These are phyloP conservation scores for Conus canariensis DNA, from an alignment of 2,888 invertebrate species.

Conservation along the genomic window DNA sequence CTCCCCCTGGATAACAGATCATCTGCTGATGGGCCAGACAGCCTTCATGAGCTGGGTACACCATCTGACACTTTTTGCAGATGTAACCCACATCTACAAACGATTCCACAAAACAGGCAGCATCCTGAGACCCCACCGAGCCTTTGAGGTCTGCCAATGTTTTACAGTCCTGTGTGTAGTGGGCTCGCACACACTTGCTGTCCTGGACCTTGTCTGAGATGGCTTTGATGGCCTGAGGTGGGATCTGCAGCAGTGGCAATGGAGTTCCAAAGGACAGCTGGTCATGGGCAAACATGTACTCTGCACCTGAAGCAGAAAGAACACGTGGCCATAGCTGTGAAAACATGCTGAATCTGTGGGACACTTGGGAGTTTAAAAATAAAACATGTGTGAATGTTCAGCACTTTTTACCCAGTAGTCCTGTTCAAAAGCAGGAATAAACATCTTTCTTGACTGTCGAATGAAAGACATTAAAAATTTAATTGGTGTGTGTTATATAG, in stretches of 20 bases:
- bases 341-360: too few relatives aligned
- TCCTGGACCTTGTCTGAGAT: constrained; percentile 78
- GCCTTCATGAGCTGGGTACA: constrained; percentile 88
- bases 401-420: too few relatives aligned
- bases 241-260: constrained; percentile 83
- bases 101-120: constrained; percentile 71
- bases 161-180: constrained; percentile 81
- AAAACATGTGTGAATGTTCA: too few relatives aligned
- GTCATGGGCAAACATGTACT: constrained; percentile 77
- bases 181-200: constrained; percentile 87
- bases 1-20: constrained; percentile 71
- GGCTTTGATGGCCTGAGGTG: constrained; percentile 78
- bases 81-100: constrained; percentile 80
- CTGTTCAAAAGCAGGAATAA: too few relatives aligned
- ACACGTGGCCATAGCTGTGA: not conserved
- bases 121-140: constrained; percentile 69
- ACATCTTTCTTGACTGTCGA: too few relatives aligned
- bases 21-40: constrained; percentile 87
- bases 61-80: constrained; percentile 90
- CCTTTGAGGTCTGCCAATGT: constrained; percentile 74
- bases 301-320: constrained; percentile 62
- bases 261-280: constrained; percentile 80
- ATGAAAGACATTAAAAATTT: too few relatives aligned
- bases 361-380: too few relatives aligned
- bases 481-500: too few relatives aligned